A percentile compares a stretch with the other conserved stretches of the same genome.
Evolutionary conservation across 92 coral and sea anemone species (phyloP).

Genomic region (Scolanthus callimorphus): DNA sequence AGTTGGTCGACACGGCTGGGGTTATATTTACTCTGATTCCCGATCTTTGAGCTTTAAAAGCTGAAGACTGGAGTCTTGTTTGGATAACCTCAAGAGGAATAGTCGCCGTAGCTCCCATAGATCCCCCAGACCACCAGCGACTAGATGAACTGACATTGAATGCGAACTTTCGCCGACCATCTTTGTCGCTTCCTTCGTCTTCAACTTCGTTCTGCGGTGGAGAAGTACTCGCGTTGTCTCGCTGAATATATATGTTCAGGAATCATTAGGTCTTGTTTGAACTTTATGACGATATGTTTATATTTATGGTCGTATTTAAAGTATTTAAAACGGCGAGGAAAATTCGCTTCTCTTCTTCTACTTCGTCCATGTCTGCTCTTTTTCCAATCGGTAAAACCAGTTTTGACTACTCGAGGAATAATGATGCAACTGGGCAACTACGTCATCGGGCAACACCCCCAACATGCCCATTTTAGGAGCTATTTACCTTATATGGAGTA

Average conservation of each 20-base stretch:
- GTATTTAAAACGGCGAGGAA: background rate
- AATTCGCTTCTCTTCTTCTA: background rate
- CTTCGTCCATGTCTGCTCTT: background rate
- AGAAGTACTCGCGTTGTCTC: too few species aligned
- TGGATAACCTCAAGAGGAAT: slow-evolving; percentile 95
- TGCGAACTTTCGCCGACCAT: too few species aligned
- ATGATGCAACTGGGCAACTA: slow-evolving; percentile 41
- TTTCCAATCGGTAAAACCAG: too few species aligned
- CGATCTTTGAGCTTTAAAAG: slow-evolving; percentile 65
- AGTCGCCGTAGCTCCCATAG: slow-evolving; percentile 83
- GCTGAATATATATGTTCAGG: too few species aligned
- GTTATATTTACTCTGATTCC: slow-evolving; percentile 29
- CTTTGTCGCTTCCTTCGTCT: too few species aligned
- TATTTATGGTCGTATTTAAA: too few species aligned
- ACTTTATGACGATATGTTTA: too few species aligned
- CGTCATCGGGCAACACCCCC: slow-evolving; percentile 50
- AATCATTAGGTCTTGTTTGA: too few species aligned
- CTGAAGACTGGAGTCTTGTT: slow-evolving; percentile 95
- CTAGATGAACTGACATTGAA: slow-evolving; percentile 50
- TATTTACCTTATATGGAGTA: background rate
- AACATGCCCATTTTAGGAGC: slow-evolving; percentile 35
- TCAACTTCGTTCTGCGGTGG: too few species aligned
- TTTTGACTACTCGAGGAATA: background rate
- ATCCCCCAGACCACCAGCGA: slow-evolving; percentile 94
- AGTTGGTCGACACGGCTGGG: slow-evolving; percentile 26